Evolutionary conservation across 2,113 vertebrate species (phyloP), one percentile per base, ranked within the genome.

Genomic region (Campylomormyrus tamandua): DNA sequence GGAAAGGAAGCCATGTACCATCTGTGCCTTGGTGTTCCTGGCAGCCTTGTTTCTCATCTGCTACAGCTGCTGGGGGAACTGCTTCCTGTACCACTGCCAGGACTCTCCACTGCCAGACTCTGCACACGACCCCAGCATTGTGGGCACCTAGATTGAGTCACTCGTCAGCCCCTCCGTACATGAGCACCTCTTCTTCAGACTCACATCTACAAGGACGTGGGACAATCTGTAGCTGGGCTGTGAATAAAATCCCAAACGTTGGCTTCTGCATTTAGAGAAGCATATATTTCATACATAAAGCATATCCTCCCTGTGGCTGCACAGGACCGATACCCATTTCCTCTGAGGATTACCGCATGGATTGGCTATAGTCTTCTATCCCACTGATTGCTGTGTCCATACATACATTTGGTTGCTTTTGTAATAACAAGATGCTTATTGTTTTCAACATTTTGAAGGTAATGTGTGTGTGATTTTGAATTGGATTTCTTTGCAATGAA

Each of bases 21-120:
- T 99, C 93, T 99, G 98, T 96, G 98, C 98, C 96, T 97, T 99
- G 96, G 98, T 99, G 92, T 99, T 99, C 95, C 96, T 99, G 90
- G 98, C 98, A 77, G 98, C 98, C 88, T 94, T 99, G 0, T 98
- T 99, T 90, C 98, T 99, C 92, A 97, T 99, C 95, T 99, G 98
- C 96, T 99, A 99, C 94, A 99, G 98, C 94, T 99, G 98, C 95
- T 99, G 98, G 98, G 98, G 98, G 66, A 99, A 99, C 96, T 99
- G 98, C 95, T 99, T 99, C 95, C 96, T 99, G 90, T 99, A 99
- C 93, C 98, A 99, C 96, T 99, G 98, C 96, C 96, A 97, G 88
- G 98, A 97, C 90, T 96, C 98, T 87, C 95, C 96, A 15, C 94
- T 99, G 93, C 98, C 98, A 0, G 96, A 97, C 91, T 96, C 97